Base-by-base conservation (phyloP, 2,797 vertebrate species). In the Cynopterus sphinx region DNA sequence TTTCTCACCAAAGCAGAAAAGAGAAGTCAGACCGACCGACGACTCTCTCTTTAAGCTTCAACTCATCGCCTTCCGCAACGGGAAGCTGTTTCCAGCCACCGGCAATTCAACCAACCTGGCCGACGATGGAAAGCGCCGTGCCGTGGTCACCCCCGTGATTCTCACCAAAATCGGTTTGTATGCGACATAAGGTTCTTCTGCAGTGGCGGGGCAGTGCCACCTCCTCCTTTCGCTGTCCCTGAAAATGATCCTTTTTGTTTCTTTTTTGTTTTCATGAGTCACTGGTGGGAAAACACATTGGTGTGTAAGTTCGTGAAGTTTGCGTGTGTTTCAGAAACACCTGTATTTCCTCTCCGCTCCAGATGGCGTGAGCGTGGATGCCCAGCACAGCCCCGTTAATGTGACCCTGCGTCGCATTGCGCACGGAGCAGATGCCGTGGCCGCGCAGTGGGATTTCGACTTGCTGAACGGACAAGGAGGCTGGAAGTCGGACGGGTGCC, bases 51-150 rank as follows among this genome's bases (percentile, higher is more conserved):
- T 98, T 97, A 99, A 99, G 98, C 99, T 99, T 75, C 99, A 99
- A 71, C 99, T 99, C 74, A 99, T 99, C 77, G 99, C 99, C 0
- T 99, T 99, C 97, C 99, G 99, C 91, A 99, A 99, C 15, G 99
- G 99, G 90, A 99, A 99, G 97, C 99, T 99, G 93, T 99, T 99
- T 49, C 99, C 99, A 43, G 99, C 99, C 68, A 99, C 99, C 0
- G 99, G 99, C 46, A 99, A 99, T 98, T 99, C 99, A n/a, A 99
- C 99, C 11, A 97, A 98, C 16, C 97, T 99, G 97, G 99, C 99
- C 0, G 99, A 99, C 0, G 98, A 99, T 33, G 99, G 99, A 22
- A 99, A 99, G 89, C 99, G 99, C 63, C 99, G 99, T 43, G 99
- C 98, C 0, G 99, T 99, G 87, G 99, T 99, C 65, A 99, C 99